Base-by-base conservation (phyloP, 2,888 invertebrate genomes). In the Cephus rjabovi region DNA sequence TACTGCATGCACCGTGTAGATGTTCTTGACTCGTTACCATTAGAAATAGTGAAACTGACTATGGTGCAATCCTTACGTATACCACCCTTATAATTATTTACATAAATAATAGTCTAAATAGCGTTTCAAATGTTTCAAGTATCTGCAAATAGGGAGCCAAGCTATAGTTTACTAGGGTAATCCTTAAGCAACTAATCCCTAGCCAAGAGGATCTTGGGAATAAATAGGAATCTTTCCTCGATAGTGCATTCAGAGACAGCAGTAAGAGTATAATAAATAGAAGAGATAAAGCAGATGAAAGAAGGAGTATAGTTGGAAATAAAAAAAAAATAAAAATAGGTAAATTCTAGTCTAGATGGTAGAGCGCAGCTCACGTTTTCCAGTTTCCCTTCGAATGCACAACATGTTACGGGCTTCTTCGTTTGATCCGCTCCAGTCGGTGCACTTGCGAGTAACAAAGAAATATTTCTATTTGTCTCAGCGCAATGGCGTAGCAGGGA, bases 391-490 rank as follows among this genome's bases (percentile, higher is more conserved):
- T 71, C 31, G 71, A 34, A 30, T 71, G 71, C 34, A 34, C 71
- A 34, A 71, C 71, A 34, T 71, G 15, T 12, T 56, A 56, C 23
- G 56, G 56, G 23, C 15, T 33, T 71, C 34, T 34, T 12, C 71
- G 71, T 71, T 71, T 71, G 71, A 71, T 71, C 71, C 34, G 30
- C 71, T 23, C 6, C 31, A 34, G 71, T 34, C 71, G 71, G 71
- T 71, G 31, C 31, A 30, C 71, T 33, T 34, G 71, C 31, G 15
- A 31, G 71, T 33, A 31, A 34, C 34, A 31, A 34, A 34, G 71
- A 71, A 34, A 71, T 34, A 23, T 34, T 71, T 71, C 71, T 34
- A 34, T 71, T 71, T 71, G 71, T 30, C 34, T 71, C 56, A 56
- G 23, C 15, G 56, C 56, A 56, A 56, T 56, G 23, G 23, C 6